Evolutionary conservation across 2,888 invertebrate genomes (phyloP), one percentile per base, ranked within the genome.

Genomic region (Catonia carolina): DNA sequence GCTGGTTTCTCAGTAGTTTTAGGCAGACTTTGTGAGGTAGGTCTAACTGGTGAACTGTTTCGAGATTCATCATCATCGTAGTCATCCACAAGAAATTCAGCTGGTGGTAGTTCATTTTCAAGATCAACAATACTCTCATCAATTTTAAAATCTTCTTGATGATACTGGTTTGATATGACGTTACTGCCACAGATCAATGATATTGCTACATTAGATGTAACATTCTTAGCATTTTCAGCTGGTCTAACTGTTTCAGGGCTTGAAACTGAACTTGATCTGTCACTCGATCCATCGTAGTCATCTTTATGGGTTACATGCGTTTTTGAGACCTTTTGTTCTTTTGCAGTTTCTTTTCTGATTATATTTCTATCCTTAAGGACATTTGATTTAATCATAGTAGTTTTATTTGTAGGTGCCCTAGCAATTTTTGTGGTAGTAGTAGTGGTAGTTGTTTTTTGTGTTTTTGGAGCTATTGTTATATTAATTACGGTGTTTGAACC

Each of bases 71-170:
- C 70, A 60, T 77, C 75, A 12, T 77, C 67, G 62, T 76, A 75
- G 54, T 78, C 78, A 52, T 77, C 77, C 64, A 77, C 78, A 60
- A 74, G 72, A 64, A 79, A 78, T 68, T 78, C 77, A 22, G 66
- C 65, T 2, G 69, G 68, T 8, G 66, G 67, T 12, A 62, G 53
- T 39, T 66, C 67, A 51, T 67, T 62, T 45, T 66, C 65, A 23
- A 65, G 50, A 45, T 64, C 63, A 42, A 55, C 55, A 22, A 39
- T 60, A 35, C 60, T 49, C 35, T 58, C 48, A 47, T 60, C 41
- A 42, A 51, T 18, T 67, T 68, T 55, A 37, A 55, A 18, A 50
- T 49, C 51, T 58, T 54, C 60, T 69, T 71, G 7, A 67, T 69
- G 37, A 8, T 47, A 33, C 2, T 47, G 36, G n/a, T 15, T 48